Conservation (phyloP, 2,888 invertebrate species). For the Drosophila mimetica region DNA sequence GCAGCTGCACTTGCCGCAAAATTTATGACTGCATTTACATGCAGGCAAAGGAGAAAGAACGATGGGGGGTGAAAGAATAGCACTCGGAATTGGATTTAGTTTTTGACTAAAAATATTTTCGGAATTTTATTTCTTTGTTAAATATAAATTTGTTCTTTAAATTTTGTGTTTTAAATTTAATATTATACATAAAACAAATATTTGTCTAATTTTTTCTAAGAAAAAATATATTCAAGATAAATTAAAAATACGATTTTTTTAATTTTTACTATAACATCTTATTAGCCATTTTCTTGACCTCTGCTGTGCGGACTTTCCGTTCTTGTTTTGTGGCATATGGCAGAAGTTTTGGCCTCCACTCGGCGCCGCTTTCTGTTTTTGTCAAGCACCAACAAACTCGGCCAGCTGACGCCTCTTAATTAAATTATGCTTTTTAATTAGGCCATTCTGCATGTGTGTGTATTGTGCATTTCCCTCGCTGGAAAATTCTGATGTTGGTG, state of each 20-base stretch:
- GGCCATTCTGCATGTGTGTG: slow-evolving; percentile 40
- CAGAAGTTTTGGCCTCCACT: slow-evolving; percentile 43
- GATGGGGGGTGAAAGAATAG: slow-evolving; percentile 2
- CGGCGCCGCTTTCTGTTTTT: slow-evolving; percentile 33
- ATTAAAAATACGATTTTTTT: too few relatives aligned
- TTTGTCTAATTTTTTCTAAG: too few relatives aligned
- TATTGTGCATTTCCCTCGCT: slow-evolving; percentile 17
- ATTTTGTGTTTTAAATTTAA: too few relatives aligned
- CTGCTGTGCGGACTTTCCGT: slow-evolving; percentile 13
- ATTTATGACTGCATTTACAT: slow-evolving; percentile 73
- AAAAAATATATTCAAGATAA: too few relatives aligned
- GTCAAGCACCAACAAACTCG: slow-evolving; percentile 40
- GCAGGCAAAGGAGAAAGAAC: slow-evolving; percentile 10
- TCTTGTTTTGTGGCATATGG: slow-evolving; percentile 72
- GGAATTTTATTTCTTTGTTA: background rate
- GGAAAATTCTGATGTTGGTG: slow-evolving; percentile 11
- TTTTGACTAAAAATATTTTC: background rate
- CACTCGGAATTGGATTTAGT: background rate
- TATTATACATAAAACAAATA: too few relatives aligned
- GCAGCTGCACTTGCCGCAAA: slow-evolving; percentile 67
- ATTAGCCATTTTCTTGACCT: background rate
- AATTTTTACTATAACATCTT: background rate
- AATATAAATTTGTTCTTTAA: too few relatives aligned
- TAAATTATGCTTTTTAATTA: slow-evolving; percentile 76
- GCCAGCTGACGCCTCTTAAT: slow-evolving; percentile 67